Conservation (phyloP, 2,888 invertebrate species). For the Nephrotoma flavescens region DNA sequence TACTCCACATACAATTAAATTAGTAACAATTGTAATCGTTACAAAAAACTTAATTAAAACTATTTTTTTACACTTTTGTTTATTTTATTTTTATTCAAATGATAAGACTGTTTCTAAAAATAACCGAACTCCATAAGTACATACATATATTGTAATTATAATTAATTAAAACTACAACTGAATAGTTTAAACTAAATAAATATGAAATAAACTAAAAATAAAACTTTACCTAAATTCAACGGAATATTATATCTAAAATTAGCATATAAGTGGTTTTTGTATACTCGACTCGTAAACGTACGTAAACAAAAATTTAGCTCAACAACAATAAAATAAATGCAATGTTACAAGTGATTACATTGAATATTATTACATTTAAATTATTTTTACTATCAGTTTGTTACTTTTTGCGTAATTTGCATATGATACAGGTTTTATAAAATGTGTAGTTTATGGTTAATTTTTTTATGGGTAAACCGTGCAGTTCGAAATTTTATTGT, state of each 20-base stretch:
- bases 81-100: neutral
- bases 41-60: neutral
- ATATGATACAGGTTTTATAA: neutral
- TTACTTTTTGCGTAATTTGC: neutral
- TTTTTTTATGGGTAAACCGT: neutral
- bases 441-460: neutral
- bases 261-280: neutral
- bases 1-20: neutral
- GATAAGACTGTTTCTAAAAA: neutral
- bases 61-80: neutral
- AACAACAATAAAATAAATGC: neutral
- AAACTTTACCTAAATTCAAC: neutral
- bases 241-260: neutral
- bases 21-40: neutral
- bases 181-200: neutral
- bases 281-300: neutral
- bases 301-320: neutral
- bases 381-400: neutral
- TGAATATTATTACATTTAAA: neutral
- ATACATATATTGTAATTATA: neutral
- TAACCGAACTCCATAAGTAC: neutral
- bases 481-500: too few species aligned
- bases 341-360: neutral
- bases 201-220: neutral
- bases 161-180: neutral